Conservation (phyloP, 2,797 vertebrate genomes). For the Rhodeus uyekii region DNA sequence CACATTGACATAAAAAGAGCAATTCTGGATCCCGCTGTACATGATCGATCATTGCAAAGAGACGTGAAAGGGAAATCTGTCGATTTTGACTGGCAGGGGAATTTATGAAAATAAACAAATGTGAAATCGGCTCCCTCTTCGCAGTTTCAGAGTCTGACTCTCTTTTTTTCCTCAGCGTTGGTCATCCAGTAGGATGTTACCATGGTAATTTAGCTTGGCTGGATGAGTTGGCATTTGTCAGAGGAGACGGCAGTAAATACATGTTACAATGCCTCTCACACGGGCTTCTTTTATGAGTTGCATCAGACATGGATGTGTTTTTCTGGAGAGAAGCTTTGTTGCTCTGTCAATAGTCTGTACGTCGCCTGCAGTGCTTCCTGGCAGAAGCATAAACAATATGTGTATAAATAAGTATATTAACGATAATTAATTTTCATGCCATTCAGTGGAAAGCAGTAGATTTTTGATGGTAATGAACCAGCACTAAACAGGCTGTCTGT, state of each 20-base stretch:
- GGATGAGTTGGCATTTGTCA: slow-evolving; percentile 63
- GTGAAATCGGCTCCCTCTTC: slow-evolving; percentile 25
- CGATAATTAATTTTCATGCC: slow-evolving; percentile 2
- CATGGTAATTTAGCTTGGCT: slow-evolving; percentile 66
- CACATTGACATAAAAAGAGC: background rate
- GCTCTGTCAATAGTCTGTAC: slow-evolving; percentile 36
- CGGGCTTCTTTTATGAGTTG: slow-evolving; percentile 38
- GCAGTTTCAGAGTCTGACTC: slow-evolving; percentile 25
- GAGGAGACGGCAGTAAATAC: slow-evolving; percentile 44
- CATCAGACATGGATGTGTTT: slow-evolving; percentile 40
- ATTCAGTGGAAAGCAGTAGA: slow-evolving; percentile 12
- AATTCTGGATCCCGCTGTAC: background rate
- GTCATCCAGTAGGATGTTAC: slow-evolving; percentile 51
- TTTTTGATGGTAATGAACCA: slow-evolving; percentile 47
- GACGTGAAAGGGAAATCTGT: background rate
- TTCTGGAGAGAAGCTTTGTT: slow-evolving; percentile 37
- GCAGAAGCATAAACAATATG: slow-evolving; percentile 16
- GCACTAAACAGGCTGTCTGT: slow-evolving; percentile 34
- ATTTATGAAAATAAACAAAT: slow-evolving; percentile 19
- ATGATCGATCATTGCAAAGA: background rate
- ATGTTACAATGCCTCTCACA: slow-evolving; percentile 41
- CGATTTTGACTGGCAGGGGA: background rate
- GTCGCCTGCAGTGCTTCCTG: slow-evolving; percentile 3
- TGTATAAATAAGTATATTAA: slow-evolving; percentile 21
- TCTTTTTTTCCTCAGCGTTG: slow-evolving; percentile 19